Base-by-base conservation (phyloP, 2,797 vertebrate species). In the Lateolabrax maculatus region DNA sequence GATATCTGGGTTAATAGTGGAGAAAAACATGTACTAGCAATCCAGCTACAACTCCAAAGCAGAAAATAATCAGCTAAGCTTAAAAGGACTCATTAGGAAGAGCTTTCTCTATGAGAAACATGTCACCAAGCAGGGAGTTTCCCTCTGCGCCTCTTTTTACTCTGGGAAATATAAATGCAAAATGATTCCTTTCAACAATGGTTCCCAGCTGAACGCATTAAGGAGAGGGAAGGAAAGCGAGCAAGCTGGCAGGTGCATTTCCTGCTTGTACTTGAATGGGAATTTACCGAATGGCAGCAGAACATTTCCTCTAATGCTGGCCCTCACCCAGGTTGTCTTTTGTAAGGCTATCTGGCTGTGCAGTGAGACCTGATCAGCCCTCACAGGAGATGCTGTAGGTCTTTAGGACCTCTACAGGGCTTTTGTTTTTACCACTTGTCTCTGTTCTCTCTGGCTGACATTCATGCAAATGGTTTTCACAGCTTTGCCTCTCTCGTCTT, bases 131-230 rank as follows among this genome's bases (percentile, higher is more conserved):
- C 55, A 7, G 37, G 77, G 77, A 56, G 39, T 62, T 75, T 77
- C 69, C 81, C 27, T 21, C 15, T 29, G 18, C 8, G 36, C 31
- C 27, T 79, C 25, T 44, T 84, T 84, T 87, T 82, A 83, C 74
- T 85, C 70, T 80, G 85, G 87, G 83, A 89, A 92, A 92, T 90
- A 74, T 84, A 86, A 90, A 90, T 88, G 88, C 77, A 90, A 89
- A 92, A 90, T 73, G 80, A 83, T 82, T 87, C 77, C 79, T 85
- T 85, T 89, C 75, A 87, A 91, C 81, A 92, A 85, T 84, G 71
- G 74, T 65, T 83, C 83, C 78, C 77, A 78, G 90, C 73, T 86
- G 82, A 90, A 56, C 31, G 25, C 58, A 86, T 87, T 80, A 87
- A 79, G 64, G 37, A 61, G 39, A 79, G 49, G 36, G 62, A 55